phyloP scores from a whole-genome alignment of 2,113 vertebrate species.

The human (Homo sapiens) region GRCh38 chr1:118332001-118332500 shows the following conservation, averaged over 20 bases:
- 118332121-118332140: neutral
- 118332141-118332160: neutral
- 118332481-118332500: neutral
- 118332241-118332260: neutral
- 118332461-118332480: neutral
- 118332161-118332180: neutral
- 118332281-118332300: neutral
- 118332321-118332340: neutral
- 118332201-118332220: neutral
- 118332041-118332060: neutral
- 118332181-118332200: neutral
- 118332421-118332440: neutral
- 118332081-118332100: neutral
- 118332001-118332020: neutral
- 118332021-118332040: neutral
- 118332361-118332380: neutral
- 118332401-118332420: neutral
- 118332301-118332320: neutral
- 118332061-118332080: neutral
- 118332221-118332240: neutral
- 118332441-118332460: neutral
- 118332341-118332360: neutral
- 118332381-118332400: neutral
- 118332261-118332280: neutral
- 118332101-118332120: neutral